These are phyloP conservation scores for Apaloderma vittatum DNA, from an alignment of 2,113 vertebrate species.

Conservation along the genomic window DNA sequence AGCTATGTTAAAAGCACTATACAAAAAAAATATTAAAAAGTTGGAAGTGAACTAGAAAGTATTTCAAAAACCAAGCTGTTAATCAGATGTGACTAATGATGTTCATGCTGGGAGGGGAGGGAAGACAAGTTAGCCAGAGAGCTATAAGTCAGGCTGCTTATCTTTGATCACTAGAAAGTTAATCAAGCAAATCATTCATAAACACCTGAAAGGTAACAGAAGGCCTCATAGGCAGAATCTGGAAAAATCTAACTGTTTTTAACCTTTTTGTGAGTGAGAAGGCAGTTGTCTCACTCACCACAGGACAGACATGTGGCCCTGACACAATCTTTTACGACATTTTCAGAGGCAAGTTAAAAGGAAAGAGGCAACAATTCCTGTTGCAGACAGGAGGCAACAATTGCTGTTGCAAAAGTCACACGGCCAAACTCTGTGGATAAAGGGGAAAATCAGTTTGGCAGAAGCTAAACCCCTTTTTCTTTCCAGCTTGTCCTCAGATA, in stretches of 20 bases:
- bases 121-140: neutral
- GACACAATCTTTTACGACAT: neutral
- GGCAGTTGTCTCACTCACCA: neutral
- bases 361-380: too few species aligned
- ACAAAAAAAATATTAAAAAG: too few species aligned
- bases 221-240: neutral
- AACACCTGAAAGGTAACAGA: neutral
- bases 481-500: too few species aligned
- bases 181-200: neutral
- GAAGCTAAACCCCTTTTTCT: too few species aligned
- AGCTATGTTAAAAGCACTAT: neutral
- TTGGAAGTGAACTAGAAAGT: neutral
- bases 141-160: neutral
- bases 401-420: too few species aligned
- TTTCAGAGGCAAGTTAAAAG: neutral
- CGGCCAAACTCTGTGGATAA: too few species aligned
- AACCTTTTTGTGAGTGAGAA: neutral
- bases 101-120: neutral
- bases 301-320: accelerated
- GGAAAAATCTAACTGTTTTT: neutral
- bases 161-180: neutral
- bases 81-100: neutral
- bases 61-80: neutral
- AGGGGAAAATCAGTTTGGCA: too few species aligned
- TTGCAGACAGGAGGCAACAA: too few species aligned